phyloP scores from a whole-genome alignment of 1,140 invertebrate species.

The Drosophila santomea region DNA sequence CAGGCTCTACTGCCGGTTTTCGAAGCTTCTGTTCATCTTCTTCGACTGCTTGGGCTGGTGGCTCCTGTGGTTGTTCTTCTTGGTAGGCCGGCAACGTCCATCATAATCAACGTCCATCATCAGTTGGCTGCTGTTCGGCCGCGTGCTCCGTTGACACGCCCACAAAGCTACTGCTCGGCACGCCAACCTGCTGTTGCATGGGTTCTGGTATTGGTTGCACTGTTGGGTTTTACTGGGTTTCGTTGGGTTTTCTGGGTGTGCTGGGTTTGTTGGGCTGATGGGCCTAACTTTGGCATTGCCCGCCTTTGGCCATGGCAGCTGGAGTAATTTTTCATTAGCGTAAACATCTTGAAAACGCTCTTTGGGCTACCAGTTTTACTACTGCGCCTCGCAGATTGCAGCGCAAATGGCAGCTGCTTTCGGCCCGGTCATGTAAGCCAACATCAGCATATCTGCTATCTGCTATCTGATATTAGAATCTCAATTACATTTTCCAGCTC shows the following conservation, averaged over 20 bases:
- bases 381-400: constrained; percentile 20
- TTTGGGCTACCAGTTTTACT: constrained; percentile 63
- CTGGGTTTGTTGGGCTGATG: constrained; percentile 1
- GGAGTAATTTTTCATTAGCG: constrained; percentile 80
- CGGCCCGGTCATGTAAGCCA: constrained; percentile 57
- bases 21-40: constrained; percentile 36
- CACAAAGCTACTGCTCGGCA: constrained; percentile 40
- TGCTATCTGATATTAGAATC: constrained; percentile 82
- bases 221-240: neutral
- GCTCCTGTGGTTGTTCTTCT: constrained; percentile 23
- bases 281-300: constrained; percentile 16
- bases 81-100: constrained; percentile 70
- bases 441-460: constrained; percentile 67
- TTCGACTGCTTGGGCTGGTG: neutral
- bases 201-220: neutral
- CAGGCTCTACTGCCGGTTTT: constrained; percentile 32
- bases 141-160: constrained; percentile 40
- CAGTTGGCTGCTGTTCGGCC: constrained; percentile 73
- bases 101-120: constrained; percentile 83
- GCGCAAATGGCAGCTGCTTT: constrained; percentile 19
- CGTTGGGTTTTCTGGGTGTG: neutral
- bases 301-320: constrained; percentile 70
- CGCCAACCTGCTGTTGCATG: constrained; percentile 31
- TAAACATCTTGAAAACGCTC: constrained; percentile 67
- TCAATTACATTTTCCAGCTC: constrained; percentile 78